Percentiles rank a stretch among this genome's conserved stretches.
Evolutionary conservation across 2,113 vertebrate genomes (phyloP).

Genomic region (Todiramphus saurophagus): DNA sequence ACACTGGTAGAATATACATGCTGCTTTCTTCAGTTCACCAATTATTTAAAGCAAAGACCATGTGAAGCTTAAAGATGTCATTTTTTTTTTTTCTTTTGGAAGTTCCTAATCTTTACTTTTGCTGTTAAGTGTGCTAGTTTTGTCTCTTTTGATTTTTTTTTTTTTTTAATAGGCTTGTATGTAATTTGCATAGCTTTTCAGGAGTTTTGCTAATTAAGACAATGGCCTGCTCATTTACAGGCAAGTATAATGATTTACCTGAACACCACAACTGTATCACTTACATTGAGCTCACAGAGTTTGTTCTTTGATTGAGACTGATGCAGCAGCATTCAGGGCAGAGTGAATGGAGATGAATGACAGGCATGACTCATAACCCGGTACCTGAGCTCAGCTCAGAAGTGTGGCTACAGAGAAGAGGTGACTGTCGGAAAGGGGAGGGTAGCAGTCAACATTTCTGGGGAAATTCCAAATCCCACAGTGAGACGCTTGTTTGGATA

Average conservation of each 20-base stretch:
- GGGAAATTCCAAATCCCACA: background rate
- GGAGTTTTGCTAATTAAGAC: background rate
- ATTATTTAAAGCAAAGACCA: background rate
- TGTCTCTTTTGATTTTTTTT: background rate
- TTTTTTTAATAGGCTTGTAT: background rate
- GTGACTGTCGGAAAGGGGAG: background rate
- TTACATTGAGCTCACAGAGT: background rate
- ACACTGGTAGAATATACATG: background rate
- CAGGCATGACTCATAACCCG: background rate
- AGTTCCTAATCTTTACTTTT: background rate
- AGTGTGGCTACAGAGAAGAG: background rate
- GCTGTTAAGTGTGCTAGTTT: background rate
- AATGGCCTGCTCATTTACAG: background rate
- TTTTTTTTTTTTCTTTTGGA: background rate
- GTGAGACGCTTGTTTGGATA: accelerated
- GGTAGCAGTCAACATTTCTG: background rate
- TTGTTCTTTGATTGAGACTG: background rate
- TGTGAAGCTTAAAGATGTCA: background rate
- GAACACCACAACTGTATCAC: background rate
- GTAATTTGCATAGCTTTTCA: background rate
- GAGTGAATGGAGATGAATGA: background rate
- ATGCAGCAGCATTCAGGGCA: background rate
- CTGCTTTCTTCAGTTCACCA: background rate
- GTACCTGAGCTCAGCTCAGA: background rate
- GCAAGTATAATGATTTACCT: background rate